These are phyloP conservation scores for Dryocosmus kuriphilus DNA, from an alignment of 2,888 invertebrate genomes.

Conservation along the genomic window DNA sequence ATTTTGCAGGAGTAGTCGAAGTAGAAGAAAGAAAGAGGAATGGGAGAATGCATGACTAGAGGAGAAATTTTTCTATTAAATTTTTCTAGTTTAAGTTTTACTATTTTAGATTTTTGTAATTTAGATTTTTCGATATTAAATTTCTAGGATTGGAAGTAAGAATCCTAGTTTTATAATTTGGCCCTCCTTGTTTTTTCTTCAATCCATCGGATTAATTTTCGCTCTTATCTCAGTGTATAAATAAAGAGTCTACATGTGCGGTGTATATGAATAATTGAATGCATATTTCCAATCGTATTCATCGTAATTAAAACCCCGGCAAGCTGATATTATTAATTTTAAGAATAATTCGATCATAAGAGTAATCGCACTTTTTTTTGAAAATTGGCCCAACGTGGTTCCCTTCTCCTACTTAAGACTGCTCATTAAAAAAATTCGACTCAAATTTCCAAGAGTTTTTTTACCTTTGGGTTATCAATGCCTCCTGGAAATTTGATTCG, in stretches of 20 bases:
- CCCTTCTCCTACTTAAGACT: slow-evolving; percentile 56
- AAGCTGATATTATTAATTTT: slow-evolving; percentile 7
- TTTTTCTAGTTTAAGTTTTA: not conserved
- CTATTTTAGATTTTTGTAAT: not conserved
- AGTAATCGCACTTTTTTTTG: slow-evolving; percentile 37
- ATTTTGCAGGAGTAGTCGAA: slow-evolving; percentile 13
- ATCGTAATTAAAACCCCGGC: slow-evolving; percentile 4
- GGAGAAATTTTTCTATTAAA: not conserved
- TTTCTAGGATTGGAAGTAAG: not conserved
- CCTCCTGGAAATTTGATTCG: slow-evolving; percentile 46
- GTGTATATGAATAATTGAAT: not conserved
- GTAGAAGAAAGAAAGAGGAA: slow-evolving; percentile 30
- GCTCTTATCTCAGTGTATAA: slow-evolving; percentile 33
- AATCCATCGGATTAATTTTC: slow-evolving; percentile 2
- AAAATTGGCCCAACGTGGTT: slow-evolving; percentile 47
- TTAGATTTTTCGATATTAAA: not conserved
- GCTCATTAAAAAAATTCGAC: slow-evolving; percentile 52
- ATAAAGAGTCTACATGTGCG: slow-evolving; percentile 24
- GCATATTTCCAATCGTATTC: slow-evolving; percentile 32
- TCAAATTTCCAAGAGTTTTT: slow-evolving; percentile 44
- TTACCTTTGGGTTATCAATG: slow-evolving; percentile 15
- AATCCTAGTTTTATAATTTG: not conserved
- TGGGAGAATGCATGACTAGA: not conserved
- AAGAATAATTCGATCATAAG: slow-evolving; percentile 12
- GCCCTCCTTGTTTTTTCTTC: slow-evolving; percentile 26